Evolutionary conservation across 2,797 vertebrate genomes (phyloP), one percentile per base, ranked within the genome.

Genomic region (Acomys russatus): DNA sequence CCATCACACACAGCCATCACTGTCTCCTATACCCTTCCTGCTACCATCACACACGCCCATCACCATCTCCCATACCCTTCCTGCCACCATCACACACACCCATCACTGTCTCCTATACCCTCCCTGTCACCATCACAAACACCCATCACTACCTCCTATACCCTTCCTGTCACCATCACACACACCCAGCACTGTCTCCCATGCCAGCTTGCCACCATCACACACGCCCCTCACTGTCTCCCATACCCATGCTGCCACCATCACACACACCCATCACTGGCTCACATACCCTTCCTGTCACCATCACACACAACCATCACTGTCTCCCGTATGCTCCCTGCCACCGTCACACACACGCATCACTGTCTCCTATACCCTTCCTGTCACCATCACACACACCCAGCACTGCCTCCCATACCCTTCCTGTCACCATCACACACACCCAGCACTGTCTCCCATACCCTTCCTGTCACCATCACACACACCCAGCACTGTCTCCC

Each of bases 91-190:
- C 73, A 78, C 4, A 9, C 2, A 0, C 4, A n/a, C 22, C 49
- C n/a, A 56, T 0, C 49, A 8, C 51, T 35, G n/a, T 70, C 15
- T 18, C 38, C n/a, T 28, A 3, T 22, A 3, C 33, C 25, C 10
- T 7, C 12, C 9, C 1, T 0, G 1, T 30, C 56, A 9, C 20
- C 8, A 9, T n/a, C 73, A 78, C 4, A 9, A 2, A 0, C 4
- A n/a, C 22, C 49, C n/a, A 56, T 0, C 15, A 73, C 61, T 4
- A 38, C 6, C 4, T 14, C 38, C 1, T 14, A 3, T 22, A 3
- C 33, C 25, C 10, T 7, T 18, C 9, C 1, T 0, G 1, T 30
- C 56, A 9, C 20, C 8, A 9, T n/a, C 73, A 78, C 4, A 9
- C 2, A 0, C 4, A n/a, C 22, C 49, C n/a, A 56, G n/a, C 49